Evolutionary conservation across 2,888 invertebrate genomes (phyloP).

Genomic region (Drosophila greeni): DNA sequence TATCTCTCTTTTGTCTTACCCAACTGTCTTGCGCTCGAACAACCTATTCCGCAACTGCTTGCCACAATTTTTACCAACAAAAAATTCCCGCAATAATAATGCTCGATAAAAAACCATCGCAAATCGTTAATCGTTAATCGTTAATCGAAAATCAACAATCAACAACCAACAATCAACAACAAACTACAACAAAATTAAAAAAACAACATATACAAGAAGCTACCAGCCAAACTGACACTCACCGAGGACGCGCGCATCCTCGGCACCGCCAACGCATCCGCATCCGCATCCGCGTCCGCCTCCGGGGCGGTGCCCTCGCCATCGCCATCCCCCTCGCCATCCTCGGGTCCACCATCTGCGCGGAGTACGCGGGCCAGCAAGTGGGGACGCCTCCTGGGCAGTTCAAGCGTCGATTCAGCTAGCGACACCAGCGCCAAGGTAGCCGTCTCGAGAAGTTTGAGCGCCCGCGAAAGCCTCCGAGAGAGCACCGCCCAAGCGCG

Average conservation of each 20-base stretch:
- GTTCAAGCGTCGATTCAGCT: slow-evolving; percentile 87
- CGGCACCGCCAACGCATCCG: slow-evolving; percentile 68
- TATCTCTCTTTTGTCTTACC: slow-evolving; percentile 33
- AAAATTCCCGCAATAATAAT: slow-evolving; percentile 11
- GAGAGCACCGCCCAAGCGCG: slow-evolving; percentile 79
- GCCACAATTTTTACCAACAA: slow-evolving; percentile 29
- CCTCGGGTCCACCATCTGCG: slow-evolving; percentile 80
- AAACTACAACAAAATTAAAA: slow-evolving; percentile 23
- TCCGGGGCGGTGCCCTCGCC: slow-evolving; percentile 75
- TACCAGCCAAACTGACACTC: slow-evolving; percentile 79
- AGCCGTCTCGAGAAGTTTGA: slow-evolving; percentile 81
- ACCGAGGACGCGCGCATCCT: slow-evolving; percentile 79
- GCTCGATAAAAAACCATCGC: slow-evolving; percentile 12
- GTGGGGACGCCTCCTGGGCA: slow-evolving; percentile 90
- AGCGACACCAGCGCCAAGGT: slow-evolving; percentile 82
- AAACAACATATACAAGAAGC: slow-evolving; percentile 75
- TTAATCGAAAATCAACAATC: slow-evolving; percentile 24
- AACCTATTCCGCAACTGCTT: slow-evolving; percentile 45
- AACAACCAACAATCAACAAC: slow-evolving; percentile 29
- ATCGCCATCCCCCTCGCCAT: slow-evolving; percentile 79
- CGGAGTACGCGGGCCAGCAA: slow-evolving; percentile 83
- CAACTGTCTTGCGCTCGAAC: slow-evolving; percentile 46
- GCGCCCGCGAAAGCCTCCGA: slow-evolving; percentile 80
- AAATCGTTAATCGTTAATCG: slow-evolving; percentile 29
- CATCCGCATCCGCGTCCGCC: slow-evolving; percentile 7